Evolutionary conservation across 2,797 vertebrate genomes (phyloP).

Genomic region (Rhinichthys osculus): DNA sequence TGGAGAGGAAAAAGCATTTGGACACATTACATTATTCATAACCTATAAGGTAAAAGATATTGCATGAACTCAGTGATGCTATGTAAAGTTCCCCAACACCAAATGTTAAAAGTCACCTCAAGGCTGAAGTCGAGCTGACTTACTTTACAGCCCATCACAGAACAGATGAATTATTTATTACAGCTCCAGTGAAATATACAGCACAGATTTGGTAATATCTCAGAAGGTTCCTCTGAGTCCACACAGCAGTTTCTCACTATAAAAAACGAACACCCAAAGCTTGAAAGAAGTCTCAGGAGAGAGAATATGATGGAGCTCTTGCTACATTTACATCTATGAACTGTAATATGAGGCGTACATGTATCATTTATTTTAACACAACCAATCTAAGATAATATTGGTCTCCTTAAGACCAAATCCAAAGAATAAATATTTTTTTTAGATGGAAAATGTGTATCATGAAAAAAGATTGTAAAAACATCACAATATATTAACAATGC

Average conservation of each 20-base stretch:
- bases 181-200: conserved; percentile 24
- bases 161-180: conserved; percentile 39
- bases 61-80: conserved; percentile 19
- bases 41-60: conserved; percentile 29
- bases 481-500: too few relatives aligned
- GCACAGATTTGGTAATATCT: conserved; percentile 41
- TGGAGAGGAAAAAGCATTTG: conserved; percentile 25
- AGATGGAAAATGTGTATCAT: too few relatives aligned
- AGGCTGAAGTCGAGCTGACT: conserved; percentile 20
- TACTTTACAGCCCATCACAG: conserved; percentile 11
- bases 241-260: not conserved
- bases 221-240: conserved; percentile 4
- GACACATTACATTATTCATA: conserved; percentile 37
- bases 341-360: not conserved
- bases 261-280: not conserved
- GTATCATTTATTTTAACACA: not conserved
- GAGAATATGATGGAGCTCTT: not conserved
- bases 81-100: conserved; percentile 27
- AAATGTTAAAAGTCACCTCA: conserved; percentile 32
- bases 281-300: conserved; percentile 12
- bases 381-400: not conserved
- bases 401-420: not conserved
- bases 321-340: not conserved
- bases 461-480: too few relatives aligned
- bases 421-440: too few relatives aligned